These are phyloP conservation scores for Pitangus sulphuratus DNA, from an alignment of 2,797 vertebrate species.

Conservation along the genomic window DNA sequence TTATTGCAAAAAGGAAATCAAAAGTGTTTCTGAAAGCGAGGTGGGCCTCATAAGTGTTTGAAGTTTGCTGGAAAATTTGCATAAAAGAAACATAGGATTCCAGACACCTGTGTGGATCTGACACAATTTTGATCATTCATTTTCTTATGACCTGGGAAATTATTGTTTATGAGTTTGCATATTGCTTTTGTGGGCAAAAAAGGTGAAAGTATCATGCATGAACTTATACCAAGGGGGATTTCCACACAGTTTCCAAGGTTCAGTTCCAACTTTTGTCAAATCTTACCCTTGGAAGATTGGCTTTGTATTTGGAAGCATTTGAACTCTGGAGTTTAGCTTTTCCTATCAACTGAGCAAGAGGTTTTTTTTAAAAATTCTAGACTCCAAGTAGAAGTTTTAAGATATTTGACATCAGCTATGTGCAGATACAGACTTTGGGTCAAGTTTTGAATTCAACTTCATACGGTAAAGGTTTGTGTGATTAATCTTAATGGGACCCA, in stretches of 20 bases:
- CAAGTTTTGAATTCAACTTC: not conserved
- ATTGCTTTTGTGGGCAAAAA: not conserved
- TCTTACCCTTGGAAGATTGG: not conserved
- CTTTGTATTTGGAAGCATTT: not conserved
- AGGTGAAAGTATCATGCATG: rapidly evolving
- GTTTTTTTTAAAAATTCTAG: not conserved
- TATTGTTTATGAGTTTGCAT: not conserved
- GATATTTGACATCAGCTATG: not conserved
- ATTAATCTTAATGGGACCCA: not conserved
- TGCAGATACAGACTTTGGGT: not conserved
- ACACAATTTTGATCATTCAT: not conserved
- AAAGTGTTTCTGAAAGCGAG: not conserved
- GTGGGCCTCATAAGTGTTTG: not conserved
- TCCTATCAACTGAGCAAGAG: not conserved
- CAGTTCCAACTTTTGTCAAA: not conserved
- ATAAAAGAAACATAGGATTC: not conserved
- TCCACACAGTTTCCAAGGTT: not conserved
- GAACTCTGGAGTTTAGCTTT: not conserved
- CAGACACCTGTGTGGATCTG: not conserved
- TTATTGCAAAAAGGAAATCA: not conserved
- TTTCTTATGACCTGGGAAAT: not conserved
- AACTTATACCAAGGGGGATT: not conserved
- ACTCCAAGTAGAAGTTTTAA: not conserved
- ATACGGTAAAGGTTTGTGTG: not conserved
- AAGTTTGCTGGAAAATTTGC: not conserved